Evolutionary conservation across 2,888 invertebrate genomes (phyloP), one percentile per base, ranked within the genome.

Genomic region (Xiphydria camelus): DNA sequence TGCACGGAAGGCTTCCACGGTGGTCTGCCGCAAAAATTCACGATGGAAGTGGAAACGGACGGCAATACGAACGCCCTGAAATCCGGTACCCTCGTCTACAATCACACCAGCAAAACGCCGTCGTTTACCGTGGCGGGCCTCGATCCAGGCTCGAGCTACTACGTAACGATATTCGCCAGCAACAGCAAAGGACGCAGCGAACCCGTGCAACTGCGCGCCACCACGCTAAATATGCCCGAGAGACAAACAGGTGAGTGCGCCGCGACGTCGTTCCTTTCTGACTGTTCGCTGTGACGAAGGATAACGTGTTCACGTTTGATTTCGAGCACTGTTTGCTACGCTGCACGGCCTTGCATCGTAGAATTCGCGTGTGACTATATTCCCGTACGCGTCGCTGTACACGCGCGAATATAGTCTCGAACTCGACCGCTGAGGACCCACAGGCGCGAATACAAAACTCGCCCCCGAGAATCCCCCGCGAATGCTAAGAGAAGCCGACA

Each of bases 1-100:
- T 89, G 89, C 73, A 75, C 81, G 17, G 86, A 87, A 66, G 88
- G 88, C 45, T 89, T 88, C 75, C 86, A 89, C 71, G 89, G 89
- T 10, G 89, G 89, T 31, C 77, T 89, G 47, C 81, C 82, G 49
- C 88, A 88, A 74, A 82, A 82, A 70, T 89, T 88, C 75, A 81
- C 85, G 56, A 83, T 88, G 78, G 87, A 88, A 75, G 83, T 88
- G 49, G 76, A 76, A 49, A 59, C 66, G n/a, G 69, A 69, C 39
- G 35, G 53, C 4, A 45, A 41, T 14, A 49, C 57, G 9, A 83
- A 82, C 75, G 79, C 81, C 62, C 69, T 77, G 45, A 76, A 78
- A 55, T 76, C 78, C 37, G 78, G 80, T 57, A 77, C 76, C 51
- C 69, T 82, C 51, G 79, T 83, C 23, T 78, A 80, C 71, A 83